Conservation (phyloP, 2,888 invertebrate species). For the Yponomeuta sedellus region DNA sequence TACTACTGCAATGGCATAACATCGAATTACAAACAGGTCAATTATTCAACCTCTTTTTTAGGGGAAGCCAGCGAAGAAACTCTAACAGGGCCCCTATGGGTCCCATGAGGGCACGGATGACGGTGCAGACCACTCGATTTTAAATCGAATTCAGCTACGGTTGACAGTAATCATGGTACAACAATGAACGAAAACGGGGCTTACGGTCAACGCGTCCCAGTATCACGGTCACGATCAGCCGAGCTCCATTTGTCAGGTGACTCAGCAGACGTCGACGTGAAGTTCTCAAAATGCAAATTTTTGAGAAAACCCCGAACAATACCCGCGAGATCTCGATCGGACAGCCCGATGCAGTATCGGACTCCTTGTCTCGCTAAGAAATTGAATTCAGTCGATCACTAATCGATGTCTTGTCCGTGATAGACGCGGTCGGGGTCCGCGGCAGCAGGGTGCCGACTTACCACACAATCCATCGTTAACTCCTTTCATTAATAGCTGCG, state of each 20-base stretch:
- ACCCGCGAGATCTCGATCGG: conserved; percentile 56
- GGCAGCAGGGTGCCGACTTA: conserved; percentile 76
- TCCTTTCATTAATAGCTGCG: conserved; percentile 67
- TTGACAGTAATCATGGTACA: conserved; percentile 72
- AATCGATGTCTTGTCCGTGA: conserved; percentile 77
- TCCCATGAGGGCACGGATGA: conserved; percentile 3
- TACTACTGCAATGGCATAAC: not conserved
- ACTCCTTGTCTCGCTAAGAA: conserved; percentile 68
- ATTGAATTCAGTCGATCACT: conserved; percentile 77
- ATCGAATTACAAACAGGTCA: not conserved
- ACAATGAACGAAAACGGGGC: conserved; percentile 62
- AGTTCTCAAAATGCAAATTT: conserved; percentile 75
- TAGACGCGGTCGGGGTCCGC: conserved; percentile 73
- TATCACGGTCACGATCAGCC: conserved; percentile 67
- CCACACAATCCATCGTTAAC: conserved; percentile 78
- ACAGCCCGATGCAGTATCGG: conserved; percentile 67
- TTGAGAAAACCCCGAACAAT: conserved; percentile 66
- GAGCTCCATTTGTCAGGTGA: conserved; percentile 72
- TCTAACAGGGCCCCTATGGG: not conserved
- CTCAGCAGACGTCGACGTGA: conserved; percentile 73
- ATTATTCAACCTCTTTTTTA: not conserved
- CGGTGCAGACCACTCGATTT: conserved; percentile 23
- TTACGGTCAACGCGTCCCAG: conserved; percentile 71
- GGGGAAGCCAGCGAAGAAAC: not conserved
- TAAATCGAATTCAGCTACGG: conserved; percentile 44